Conservation (phyloP, 2,113 vertebrate genomes). For the Illadopsis cleaveri region DNA sequence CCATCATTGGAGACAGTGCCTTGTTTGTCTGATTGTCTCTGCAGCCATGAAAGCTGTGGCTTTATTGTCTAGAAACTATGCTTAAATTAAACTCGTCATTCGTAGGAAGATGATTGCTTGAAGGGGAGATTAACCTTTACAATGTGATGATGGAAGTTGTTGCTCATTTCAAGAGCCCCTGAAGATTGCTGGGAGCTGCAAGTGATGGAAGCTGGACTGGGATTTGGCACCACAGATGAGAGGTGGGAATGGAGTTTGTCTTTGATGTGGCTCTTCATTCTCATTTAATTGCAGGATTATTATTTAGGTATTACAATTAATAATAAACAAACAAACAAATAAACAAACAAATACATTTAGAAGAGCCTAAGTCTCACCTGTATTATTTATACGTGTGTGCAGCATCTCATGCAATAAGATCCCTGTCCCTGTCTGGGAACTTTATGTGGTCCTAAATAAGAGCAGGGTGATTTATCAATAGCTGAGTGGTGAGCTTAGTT, state of each 20-base stretch:
- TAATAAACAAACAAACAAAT: not conserved
- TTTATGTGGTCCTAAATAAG: not conserved
- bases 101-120: conserved; percentile 20
- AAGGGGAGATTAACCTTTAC: conserved; percentile 44
- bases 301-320: not conserved
- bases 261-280: not conserved
- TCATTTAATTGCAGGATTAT: not conserved
- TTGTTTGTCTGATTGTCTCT: conserved; percentile 13
- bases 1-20: not conserved
- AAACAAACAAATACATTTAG: not conserved
- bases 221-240: not conserved
- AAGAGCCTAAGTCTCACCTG: not conserved
- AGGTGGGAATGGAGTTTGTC: not conserved
- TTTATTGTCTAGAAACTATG: conserved; percentile 11
- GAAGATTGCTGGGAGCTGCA: not conserved
- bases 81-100: conserved; percentile 42
- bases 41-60: not conserved
- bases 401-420: not conserved
- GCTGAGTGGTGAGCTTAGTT: not conserved
- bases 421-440: not conserved
- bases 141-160: not conserved
- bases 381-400: not conserved
- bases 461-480: not conserved
- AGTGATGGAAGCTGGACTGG: not conserved
- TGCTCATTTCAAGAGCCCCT: not conserved